Evolutionary conservation across 2,797 vertebrate genomes (phyloP), one percentile per base, ranked within the genome.

Genomic region (Phoxinus dragarum): DNA sequence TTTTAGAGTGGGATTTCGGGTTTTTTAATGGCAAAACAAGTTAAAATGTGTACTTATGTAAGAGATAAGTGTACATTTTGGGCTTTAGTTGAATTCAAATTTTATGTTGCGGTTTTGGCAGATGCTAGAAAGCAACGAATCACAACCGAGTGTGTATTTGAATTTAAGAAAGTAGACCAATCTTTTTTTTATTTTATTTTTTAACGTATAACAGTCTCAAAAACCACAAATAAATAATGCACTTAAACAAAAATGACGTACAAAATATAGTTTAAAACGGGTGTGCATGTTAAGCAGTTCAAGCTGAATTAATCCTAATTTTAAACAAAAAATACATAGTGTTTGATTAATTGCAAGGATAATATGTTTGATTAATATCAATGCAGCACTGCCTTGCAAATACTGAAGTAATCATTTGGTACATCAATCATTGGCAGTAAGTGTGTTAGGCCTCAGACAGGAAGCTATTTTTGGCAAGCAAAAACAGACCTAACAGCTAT

Each of bases 301-400:
- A 64, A 44, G 76, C n/a, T 31, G 23, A 44, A 59, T 77, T 59
- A 6, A 16, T 77, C 36, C n/a, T n/a, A 66, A 27, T 27, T 27
- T 27, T 27, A 27, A 56, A 49, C 40, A 74, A 34, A 17, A 23
- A 75, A 36, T 6, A 3, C 16, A 16, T 21, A n/a, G 2, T 16
- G 69, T 72, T 72, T 72, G 56, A 78, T 78, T 64, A 31, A 79
- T 79, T 64, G 16, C 12, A 40, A 40, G 56, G 16, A 64, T 64
- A 40, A 64, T 64, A 19, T 64, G 56, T 79, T 31, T 64, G 38
- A 79, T 79, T 64, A 64, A 64, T 44, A 64, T 64, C 56, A 79
- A 31, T 79, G 56, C 38, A 31, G 56, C 16, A 0, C 56, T 79
- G 56, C 56, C 17, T 79, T 31, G n/a, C 56, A 79, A 64, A 79